Base-by-base conservation (phyloP, 2,888 invertebrate species). In the Stenodera caucasica region DNA sequence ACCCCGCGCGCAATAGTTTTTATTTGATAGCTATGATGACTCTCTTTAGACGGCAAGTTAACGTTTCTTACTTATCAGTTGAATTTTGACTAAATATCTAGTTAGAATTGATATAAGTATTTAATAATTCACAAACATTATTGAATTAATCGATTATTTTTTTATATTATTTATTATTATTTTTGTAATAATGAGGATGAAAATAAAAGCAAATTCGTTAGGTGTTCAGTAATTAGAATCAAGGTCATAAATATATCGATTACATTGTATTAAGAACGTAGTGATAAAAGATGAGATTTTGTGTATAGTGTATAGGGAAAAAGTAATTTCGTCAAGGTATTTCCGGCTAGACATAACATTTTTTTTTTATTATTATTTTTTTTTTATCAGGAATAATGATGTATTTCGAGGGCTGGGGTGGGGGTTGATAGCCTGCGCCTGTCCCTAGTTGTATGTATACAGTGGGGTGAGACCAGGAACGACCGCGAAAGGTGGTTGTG, bases 401-500 rank as follows among this genome's bases (percentile, higher is more conserved):
- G 45, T 45, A 45, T 45, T 45, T 45, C 45, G 7, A 45, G 23
- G 45, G 45, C n/a, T 45, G 45, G 45, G 45, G 45, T 45, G 45
- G 45, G 45, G 45, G 45, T 23, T 45, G 45, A 45, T 45, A 45
- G 45, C 45, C 45, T 45, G 45, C 45, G 45, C 45, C 45, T 53
- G 63, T 63, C 57, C 56, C 57, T 59, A 49, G 57, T 45, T 45
- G 53, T 30, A 49, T 55, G 55, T 55, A 54, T 52, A 60, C 49
- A 57, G 60, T 59, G 55, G 63, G 63, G 63, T 63, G 63, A 63
- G 63, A 63, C 55, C 57, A 51, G 60, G 63, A 59, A 60, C 63
- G 63, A 57, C 63, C 63, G 63, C 63, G 63, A 60, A 62, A 63
- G 70, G 67, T 65, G 67, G 68, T 66, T 67, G 70, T 67, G 69